phyloP scores from a whole-genome alignment of 2,113 vertebrate genomes.

The Marmota monax region DNA sequence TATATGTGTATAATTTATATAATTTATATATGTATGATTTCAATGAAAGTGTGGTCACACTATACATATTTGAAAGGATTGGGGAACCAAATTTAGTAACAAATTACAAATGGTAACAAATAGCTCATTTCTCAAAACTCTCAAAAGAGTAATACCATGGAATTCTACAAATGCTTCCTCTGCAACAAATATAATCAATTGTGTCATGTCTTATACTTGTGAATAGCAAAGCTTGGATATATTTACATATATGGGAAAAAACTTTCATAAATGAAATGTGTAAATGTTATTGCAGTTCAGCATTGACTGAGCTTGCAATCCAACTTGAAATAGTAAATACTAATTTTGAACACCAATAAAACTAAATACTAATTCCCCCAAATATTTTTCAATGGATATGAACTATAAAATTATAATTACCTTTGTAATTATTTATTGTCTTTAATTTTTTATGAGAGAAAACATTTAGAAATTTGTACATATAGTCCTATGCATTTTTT shows the following conservation, averaged over 20 bases:
- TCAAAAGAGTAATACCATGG: neutral
- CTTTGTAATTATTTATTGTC: neutral
- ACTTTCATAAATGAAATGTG: neutral
- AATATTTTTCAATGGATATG: neutral
- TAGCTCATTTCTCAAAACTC: neutral
- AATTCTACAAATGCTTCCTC: neutral
- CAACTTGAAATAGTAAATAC: neutral
- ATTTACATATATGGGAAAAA: neutral
- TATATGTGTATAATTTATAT: neutral
- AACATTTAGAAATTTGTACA: neutral
- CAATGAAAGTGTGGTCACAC: neutral
- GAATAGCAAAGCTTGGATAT: neutral
- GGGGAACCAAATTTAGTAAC: neutral
- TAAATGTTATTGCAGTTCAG: neutral
- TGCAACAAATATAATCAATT: neutral
- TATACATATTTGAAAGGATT: neutral
- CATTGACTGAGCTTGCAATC: neutral
- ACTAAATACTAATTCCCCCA: neutral
- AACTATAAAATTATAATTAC: neutral
- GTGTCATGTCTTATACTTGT: neutral
- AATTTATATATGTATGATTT: neutral
- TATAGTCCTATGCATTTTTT: neutral
- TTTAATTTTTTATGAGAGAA: neutral
- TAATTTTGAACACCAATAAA: neutral
- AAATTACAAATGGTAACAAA: neutral